Percentiles rank a stretch among this genome's conserved stretches.
phyloP scores from a whole-genome alignment of 2,888 invertebrate genomes.

The Dusona sp. region DNA sequence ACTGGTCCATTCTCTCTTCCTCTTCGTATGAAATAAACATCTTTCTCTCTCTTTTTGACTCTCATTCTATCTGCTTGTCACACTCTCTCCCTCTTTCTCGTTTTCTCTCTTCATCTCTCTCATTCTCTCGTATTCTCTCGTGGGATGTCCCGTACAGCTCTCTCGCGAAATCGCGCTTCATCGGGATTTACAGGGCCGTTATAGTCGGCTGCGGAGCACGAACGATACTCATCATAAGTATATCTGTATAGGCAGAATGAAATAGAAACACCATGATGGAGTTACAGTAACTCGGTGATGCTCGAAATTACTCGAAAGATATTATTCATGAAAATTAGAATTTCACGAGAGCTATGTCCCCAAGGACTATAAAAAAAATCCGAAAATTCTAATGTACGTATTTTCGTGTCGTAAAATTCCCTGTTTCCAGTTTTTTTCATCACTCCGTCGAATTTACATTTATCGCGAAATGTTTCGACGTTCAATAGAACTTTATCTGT shows the following conservation, averaged over 20 bases:
- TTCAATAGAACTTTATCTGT: too few relatives aligned
- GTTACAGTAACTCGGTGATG: slow-evolving; percentile 24
- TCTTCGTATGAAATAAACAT: slow-evolving; percentile 4
- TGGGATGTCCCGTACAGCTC: slow-evolving; percentile 54
- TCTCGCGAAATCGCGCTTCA: slow-evolving; percentile 59
- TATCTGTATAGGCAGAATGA: background rate
- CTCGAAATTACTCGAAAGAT: slow-evolving; percentile 30
- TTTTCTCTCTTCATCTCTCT: background rate
- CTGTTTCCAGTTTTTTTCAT: too few relatives aligned
- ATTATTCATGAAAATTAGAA: slow-evolving; percentile 21
- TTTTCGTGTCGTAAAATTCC: background rate
- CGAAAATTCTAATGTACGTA: too few relatives aligned
- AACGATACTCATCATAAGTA: slow-evolving; percentile 21
- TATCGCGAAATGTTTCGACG: too few relatives aligned
- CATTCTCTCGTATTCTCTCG: slow-evolving; percentile 38
- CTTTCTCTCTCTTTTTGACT: background rate
- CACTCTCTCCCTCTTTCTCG: background rate
- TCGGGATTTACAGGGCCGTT: slow-evolving; percentile 66
- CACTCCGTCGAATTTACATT: too few relatives aligned
- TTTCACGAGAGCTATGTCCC: background rate
- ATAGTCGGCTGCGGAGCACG: slow-evolving; percentile 51
- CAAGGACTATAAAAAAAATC: background rate
- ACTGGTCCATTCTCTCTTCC: slow-evolving; percentile 12
- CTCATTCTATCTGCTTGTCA: background rate
- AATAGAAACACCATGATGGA: slow-evolving; percentile 37